Base-by-base conservation (phyloP, 1,140 invertebrate species). In the Lasaia peninsularis region DNA sequence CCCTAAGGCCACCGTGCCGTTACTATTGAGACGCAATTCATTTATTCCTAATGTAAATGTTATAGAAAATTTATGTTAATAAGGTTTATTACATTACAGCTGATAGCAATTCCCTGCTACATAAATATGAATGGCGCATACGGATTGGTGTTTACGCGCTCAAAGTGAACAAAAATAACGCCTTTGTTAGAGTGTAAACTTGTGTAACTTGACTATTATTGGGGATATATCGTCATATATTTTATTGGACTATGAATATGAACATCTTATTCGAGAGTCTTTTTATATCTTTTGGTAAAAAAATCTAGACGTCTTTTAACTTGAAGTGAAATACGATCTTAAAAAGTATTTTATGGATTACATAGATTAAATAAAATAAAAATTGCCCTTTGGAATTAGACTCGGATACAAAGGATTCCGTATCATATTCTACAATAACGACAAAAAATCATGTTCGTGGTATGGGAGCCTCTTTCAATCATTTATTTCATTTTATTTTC, bases 61-160 rank as follows among this genome's bases (percentile, higher is more conserved):
- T 83, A 87, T 87, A 86, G 84, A 81, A 84, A 81, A 83, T 87
- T 80, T 87, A 87, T 86, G 82, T 84, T 84, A 87, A 87, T 87
- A 74, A 73, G 63, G 67, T 73, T 82, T 84, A 87, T 87, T 87
- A 87, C 81, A 87, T 87, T 85, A 84, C 78, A 68, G 67, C 71
- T 71, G 72, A 86, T 79, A 82, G 78, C 74, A 80, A 79, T 87
- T 77, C 73, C 78, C 69, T 73, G 73, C 59, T 72, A 74, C 74
- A 83, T 86, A 82, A 83, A 85, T 82, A 83, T 84, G 71, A 77
- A 68, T 66, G 64, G 67, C 60, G 71, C 79, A 74, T 77, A 78
- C 67, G 63, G 58, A 71, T 60, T 56, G 54, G 59, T 74, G 62
- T 73, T 76, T 71, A 73, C 66, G 67, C 63, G 67, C 16, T 52